Percentiles rank a stretch among this genome's conserved stretches.
These are phyloP conservation scores for Anolis sagrei DNA, from an alignment of 2,113 vertebrate species.

Conservation along the genomic window DNA sequence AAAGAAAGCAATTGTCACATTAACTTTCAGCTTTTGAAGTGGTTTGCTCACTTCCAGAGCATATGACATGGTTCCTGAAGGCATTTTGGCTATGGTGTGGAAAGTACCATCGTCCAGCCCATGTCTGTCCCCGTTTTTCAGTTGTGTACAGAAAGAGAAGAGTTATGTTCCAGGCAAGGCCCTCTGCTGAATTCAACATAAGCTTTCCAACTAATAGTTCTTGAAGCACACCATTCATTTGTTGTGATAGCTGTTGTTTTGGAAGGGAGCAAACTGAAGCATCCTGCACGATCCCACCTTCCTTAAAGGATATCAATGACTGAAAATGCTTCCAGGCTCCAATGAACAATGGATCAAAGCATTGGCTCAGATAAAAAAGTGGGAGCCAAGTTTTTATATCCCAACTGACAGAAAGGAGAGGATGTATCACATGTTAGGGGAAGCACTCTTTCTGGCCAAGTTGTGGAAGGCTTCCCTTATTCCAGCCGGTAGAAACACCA, in stretches of 20 bases:
- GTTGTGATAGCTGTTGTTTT: slow-evolving; percentile 40
- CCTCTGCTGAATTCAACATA: slow-evolving; percentile 58
- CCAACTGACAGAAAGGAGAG: not conserved
- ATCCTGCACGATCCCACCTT: not conserved
- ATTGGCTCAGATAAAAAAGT: slow-evolving; percentile 29
- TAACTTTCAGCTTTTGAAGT: not conserved
- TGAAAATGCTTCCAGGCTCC: slow-evolving; percentile 52
- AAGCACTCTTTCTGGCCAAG: not conserved
- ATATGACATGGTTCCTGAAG: not conserved
- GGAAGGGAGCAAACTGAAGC: slow-evolving; percentile 22
- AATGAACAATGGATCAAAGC: not conserved
- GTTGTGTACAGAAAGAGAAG: slow-evolving; percentile 34
- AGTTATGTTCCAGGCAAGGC: slow-evolving; percentile 55
- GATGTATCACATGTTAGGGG: not conserved
- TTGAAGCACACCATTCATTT: slow-evolving; percentile 45
- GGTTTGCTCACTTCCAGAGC: slow-evolving; percentile 17
- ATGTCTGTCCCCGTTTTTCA: slow-evolving; percentile 11
- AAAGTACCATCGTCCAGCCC: not conserved
- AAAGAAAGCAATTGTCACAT: not conserved
- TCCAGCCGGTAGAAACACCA: not conserved
- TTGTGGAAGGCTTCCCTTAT: not conserved
- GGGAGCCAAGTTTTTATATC: slow-evolving; percentile 8
- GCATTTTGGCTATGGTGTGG: too few species aligned
- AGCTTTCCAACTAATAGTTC: slow-evolving; percentile 41
- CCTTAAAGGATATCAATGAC: slow-evolving; percentile 19